A percentile compares a stretch with the other conserved stretches of the same genome.
phyloP scores from a whole-genome alignment of 2,113 vertebrate species.

The Bubalus kerabau region DNA sequence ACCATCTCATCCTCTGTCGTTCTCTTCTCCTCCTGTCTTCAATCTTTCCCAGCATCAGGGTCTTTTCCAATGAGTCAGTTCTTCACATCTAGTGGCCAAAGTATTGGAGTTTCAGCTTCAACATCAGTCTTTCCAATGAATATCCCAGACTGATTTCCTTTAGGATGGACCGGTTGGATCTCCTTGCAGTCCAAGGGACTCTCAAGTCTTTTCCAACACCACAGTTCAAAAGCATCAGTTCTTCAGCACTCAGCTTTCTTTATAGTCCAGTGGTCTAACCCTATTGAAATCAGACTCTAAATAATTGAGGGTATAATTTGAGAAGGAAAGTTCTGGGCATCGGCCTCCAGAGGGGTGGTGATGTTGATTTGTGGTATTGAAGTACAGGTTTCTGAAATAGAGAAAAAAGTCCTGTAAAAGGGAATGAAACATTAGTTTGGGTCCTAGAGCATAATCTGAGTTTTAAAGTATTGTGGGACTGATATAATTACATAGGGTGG shows the following conservation, averaged over 20 bases:
- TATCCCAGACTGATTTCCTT: neutral
- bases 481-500: neutral
- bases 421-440: neutral
- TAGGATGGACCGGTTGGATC: neutral
- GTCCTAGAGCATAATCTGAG: neutral
- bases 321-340: neutral
- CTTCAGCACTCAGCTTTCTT: neutral
- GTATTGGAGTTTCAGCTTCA: neutral
- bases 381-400: neutral
- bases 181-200: neutral
- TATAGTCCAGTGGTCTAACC: neutral
- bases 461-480: neutral
- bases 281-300: neutral
- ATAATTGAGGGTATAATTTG: neutral
- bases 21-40: neutral
- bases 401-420: neutral
- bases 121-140: neutral
- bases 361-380: neutral
- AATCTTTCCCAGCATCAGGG: neutral
- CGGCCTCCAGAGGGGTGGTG: neutral
- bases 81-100: neutral
- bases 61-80: neutral
- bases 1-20: neutral
- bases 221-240: neutral
- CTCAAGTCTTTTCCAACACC: neutral